phyloP scores from a whole-genome alignment of 2,113 vertebrate genomes.

The Oryzias curvinotus region DNA sequence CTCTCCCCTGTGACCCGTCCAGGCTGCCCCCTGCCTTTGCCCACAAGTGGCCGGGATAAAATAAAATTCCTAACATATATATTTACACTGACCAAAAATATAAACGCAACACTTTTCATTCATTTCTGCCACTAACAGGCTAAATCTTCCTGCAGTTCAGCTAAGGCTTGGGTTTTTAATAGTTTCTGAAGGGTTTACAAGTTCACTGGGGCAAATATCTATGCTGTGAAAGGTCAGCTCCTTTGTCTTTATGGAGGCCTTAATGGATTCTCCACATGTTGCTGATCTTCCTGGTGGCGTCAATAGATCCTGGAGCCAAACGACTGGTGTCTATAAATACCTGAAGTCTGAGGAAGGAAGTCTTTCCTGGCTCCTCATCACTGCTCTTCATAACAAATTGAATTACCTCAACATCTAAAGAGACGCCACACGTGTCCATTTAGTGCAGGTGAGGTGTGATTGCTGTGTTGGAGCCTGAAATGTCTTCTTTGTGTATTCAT shows the following conservation, averaged over 20 bases:
- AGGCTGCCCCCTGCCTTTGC: too few species aligned
- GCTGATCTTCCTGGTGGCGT: conserved; percentile 61
- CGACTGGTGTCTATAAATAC: conserved; percentile 65
- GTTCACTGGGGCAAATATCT: conserved; percentile 6
- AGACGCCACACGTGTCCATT: too few species aligned
- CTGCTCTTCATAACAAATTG: conserved; percentile 41
- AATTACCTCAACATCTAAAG: conserved; percentile 4
- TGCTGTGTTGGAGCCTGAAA: too few species aligned
- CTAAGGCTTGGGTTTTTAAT: conserved; percentile 11
- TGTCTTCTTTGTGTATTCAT: too few species aligned
- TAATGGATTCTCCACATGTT: conserved; percentile 73
- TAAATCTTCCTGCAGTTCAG: not conserved
- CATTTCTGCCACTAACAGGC: not conserved
- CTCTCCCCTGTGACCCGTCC: too few species aligned
- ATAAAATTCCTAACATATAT: too few species aligned
- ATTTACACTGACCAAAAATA: too few species aligned
- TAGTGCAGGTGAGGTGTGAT: too few species aligned
- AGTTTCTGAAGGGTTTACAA: conserved; percentile 16
- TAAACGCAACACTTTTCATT: too few species aligned
- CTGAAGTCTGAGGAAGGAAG: conserved; percentile 70
- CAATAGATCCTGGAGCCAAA: conserved; percentile 59
- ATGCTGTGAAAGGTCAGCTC: conserved; percentile 8
- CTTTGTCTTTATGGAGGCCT: conserved; percentile 33
- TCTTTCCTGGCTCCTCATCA: conserved; percentile 61
- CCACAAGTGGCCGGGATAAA: too few species aligned